These are phyloP conservation scores for Agrenia bidenticulata DNA, from an alignment of 2,888 invertebrate species.

Conservation along the genomic window DNA sequence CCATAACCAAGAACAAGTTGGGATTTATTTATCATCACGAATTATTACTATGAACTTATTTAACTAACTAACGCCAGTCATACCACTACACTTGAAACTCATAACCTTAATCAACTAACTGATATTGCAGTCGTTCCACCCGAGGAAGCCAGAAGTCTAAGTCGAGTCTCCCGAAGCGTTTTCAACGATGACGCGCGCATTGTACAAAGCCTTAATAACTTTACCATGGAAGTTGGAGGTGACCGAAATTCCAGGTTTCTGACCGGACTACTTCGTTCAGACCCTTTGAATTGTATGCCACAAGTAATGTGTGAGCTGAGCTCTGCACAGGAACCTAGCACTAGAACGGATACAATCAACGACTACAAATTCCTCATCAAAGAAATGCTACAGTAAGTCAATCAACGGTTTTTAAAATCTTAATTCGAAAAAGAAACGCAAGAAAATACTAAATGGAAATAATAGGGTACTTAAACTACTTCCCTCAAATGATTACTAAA, in stretches of 20 bases:
- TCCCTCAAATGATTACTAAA: too few species aligned
- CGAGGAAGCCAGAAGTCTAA: conserved; percentile 16
- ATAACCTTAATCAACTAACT: conserved; percentile 1
- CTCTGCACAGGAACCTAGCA: conserved; percentile 29
- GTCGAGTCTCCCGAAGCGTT: neutral
- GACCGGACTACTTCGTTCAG: conserved; percentile 25
- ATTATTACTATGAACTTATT: too few species aligned
- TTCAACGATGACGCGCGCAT: too few species aligned
- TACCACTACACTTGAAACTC: too few species aligned
- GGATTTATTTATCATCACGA: too few species aligned
- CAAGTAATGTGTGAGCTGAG: conserved; percentile 33
- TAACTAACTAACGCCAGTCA: too few species aligned
- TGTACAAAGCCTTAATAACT: too few species aligned
- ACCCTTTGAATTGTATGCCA: conserved; percentile 38
- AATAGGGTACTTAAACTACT: too few species aligned
- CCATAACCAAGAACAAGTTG: too few species aligned
- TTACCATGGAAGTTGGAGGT: conserved; percentile 14
- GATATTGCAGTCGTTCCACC: conserved; percentile 26
- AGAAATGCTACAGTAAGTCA: conserved; percentile 25
- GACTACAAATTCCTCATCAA: conserved; percentile 37
- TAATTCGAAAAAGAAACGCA: too few species aligned
- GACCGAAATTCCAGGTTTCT: conserved; percentile 29
- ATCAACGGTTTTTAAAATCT: neutral
- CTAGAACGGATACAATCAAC: conserved; percentile 32
- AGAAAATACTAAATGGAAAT: too few species aligned